phyloP scores from a whole-genome alignment of 2,797 vertebrate genomes.

The Bradypodion ventrale region DNA sequence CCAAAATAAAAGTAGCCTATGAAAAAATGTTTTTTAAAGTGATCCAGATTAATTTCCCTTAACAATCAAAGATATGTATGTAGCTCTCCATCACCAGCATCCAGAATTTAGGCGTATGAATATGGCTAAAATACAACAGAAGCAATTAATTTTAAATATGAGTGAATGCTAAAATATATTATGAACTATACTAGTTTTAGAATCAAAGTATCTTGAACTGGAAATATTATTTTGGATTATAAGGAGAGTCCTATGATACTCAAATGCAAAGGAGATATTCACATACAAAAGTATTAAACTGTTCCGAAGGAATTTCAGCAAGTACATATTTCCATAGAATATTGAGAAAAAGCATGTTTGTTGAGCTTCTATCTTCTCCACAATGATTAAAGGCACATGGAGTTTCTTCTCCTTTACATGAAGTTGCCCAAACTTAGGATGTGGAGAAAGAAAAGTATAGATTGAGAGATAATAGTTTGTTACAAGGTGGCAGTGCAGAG shows the following conservation, averaged over 20 bases:
- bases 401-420: neutral
- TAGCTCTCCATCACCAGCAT: neutral
- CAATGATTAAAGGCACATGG: neutral
- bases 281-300: neutral
- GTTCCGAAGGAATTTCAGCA: neutral
- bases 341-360: neutral
- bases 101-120: neutral
- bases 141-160: neutral
- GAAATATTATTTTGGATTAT: neutral
- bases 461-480: neutral
- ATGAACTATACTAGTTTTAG: neutral
- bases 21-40: neutral
- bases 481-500: neutral
- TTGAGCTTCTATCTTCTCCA: neutral
- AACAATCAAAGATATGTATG: neutral
- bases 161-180: neutral
- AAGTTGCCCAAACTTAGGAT: neutral
- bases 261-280: neutral
- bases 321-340: neutral
- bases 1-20: neutral
- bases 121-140: neutral
- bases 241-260: no score
- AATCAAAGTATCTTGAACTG: neutral
- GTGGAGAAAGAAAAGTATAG: neutral
- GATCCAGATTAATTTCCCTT: neutral